phyloP scores from a whole-genome alignment of 2,888 invertebrate species.

The Belgica antarctica region DNA sequence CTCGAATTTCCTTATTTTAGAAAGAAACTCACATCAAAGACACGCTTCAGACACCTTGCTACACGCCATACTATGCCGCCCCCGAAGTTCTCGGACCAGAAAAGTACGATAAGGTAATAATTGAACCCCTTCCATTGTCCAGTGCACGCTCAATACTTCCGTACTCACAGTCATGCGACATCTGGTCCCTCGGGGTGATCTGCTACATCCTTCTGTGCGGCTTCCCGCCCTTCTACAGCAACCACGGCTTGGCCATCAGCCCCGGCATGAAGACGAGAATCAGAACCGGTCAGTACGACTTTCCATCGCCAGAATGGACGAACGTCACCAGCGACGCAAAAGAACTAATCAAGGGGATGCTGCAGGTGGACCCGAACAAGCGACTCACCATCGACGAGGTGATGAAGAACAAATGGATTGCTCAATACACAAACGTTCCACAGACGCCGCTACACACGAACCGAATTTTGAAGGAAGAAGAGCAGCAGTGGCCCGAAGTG shows the following conservation, averaged over 20 bases:
- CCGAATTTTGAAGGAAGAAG: slow-evolving; percentile 82
- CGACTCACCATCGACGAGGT: slow-evolving; percentile 89
- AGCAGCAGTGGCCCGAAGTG: slow-evolving; percentile 75
- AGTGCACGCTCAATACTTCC: too few relatives aligned
- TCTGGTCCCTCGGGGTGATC: slow-evolving; percentile 37
- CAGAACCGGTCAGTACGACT: slow-evolving; percentile 93
- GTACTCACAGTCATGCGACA: slow-evolving; percentile 97
- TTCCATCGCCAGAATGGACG: slow-evolving; percentile 94
- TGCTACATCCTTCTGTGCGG: slow-evolving; percentile 69
- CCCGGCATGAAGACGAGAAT: slow-evolving; percentile 94
- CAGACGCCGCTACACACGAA: slow-evolving; percentile 93
- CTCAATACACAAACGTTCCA: slow-evolving; percentile 80
- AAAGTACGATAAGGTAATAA: slow-evolving; percentile 97
- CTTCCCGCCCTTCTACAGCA: slow-evolving; percentile 98
- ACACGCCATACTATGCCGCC: slow-evolving; percentile 95
- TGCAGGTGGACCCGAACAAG: slow-evolving; percentile 90
- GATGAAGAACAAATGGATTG: slow-evolving; percentile 82
- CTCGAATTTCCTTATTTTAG: not conserved
- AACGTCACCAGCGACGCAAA: slow-evolving; percentile 93
- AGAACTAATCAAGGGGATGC: slow-evolving; percentile 89
- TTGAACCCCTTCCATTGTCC: too few relatives aligned
- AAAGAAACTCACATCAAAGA: slow-evolving; percentile 86
- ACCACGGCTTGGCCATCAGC: slow-evolving; percentile 94
- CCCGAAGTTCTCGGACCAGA: slow-evolving; percentile 88
- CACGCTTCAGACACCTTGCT: slow-evolving; percentile 95